These are phyloP conservation scores for Drosophila varians DNA, from an alignment of 1,140 invertebrate species.

Conservation along the genomic window DNA sequence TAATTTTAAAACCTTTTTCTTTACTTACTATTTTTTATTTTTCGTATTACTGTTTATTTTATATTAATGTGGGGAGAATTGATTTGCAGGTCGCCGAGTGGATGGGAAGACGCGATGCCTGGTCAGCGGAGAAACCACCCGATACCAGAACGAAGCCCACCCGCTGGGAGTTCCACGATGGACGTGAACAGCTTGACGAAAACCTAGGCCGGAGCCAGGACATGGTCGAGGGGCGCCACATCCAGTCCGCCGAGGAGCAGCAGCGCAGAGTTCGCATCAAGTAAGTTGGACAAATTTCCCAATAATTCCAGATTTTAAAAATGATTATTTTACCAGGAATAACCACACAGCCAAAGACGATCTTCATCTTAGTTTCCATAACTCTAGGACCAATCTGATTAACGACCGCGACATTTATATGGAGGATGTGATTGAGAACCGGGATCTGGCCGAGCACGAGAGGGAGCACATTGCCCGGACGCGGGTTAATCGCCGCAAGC, in stretches of 20 bases:
- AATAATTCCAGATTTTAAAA: too few relatives aligned
- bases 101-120: constrained; percentile 89
- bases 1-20: neutral
- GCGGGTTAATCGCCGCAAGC: constrained; percentile 84
- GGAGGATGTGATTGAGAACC: constrained; percentile 85
- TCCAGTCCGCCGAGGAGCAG: constrained; percentile 73
- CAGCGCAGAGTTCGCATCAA: constrained; percentile 77
- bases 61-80: neutral
- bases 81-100: constrained; percentile 85
- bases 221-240: constrained; percentile 33
- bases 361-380: constrained; percentile 78
- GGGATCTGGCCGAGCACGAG: constrained; percentile 73
- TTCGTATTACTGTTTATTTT: neutral
- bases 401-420: constrained; percentile 87
- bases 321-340: constrained; percentile 64
- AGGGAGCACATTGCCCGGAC: constrained; percentile 79
- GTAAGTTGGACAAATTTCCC: too few relatives aligned
- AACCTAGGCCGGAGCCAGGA: constrained; percentile 62
- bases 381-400: constrained; percentile 83
- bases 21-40: constrained; percentile 1
- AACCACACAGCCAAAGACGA: constrained; percentile 77
- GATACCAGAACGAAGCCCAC: constrained; percentile 87
- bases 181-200: constrained; percentile 84
- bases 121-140: constrained; percentile 88
- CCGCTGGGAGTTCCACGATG: constrained; percentile 88